Evolutionary conservation across 1,140 invertebrate species (phyloP).

Genomic region (Medauroidea extradentata): DNA sequence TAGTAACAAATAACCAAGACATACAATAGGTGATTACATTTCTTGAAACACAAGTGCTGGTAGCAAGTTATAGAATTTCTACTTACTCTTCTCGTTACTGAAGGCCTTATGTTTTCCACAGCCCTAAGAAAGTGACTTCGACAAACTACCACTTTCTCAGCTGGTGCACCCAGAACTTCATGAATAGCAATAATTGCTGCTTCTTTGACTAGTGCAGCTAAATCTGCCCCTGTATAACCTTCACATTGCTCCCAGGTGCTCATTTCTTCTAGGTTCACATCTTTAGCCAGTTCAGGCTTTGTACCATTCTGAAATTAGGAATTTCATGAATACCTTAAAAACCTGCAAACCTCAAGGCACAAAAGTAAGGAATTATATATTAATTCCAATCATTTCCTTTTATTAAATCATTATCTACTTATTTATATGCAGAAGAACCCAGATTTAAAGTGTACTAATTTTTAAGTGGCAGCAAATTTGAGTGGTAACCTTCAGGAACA

Average conservation of each 20-base stretch:
- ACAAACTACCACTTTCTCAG: constrained; percentile 39
- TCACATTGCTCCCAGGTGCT: constrained; percentile 22
- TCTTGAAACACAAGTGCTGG: too few species aligned
- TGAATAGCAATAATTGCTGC: constrained; percentile 70
- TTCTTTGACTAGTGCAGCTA: constrained; percentile 80
- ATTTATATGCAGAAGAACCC: too few species aligned
- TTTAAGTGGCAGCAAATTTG: too few species aligned
- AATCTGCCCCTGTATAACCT: constrained; percentile 88
- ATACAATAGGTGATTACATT: too few species aligned
- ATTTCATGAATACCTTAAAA: neutral
- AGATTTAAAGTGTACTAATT: too few species aligned
- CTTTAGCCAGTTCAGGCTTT: neutral
- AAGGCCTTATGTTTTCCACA: constrained; percentile 71
- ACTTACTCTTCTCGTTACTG: constrained; percentile 66
- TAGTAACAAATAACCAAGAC: too few species aligned
- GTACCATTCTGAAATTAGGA: constrained; percentile 47
- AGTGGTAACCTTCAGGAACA: too few species aligned
- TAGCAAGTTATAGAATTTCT: too few species aligned
- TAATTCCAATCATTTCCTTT: too few species aligned
- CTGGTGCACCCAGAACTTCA: constrained; percentile 34
- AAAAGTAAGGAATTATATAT: too few species aligned
- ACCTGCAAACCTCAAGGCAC: neutral
- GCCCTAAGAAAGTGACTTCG: constrained; percentile 54
- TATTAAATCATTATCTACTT: too few species aligned
- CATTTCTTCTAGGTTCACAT: constrained; percentile 8